Evolutionary conservation across 2,888 invertebrate genomes (phyloP).

Genomic region (Epiperipatus broadwayi): DNA sequence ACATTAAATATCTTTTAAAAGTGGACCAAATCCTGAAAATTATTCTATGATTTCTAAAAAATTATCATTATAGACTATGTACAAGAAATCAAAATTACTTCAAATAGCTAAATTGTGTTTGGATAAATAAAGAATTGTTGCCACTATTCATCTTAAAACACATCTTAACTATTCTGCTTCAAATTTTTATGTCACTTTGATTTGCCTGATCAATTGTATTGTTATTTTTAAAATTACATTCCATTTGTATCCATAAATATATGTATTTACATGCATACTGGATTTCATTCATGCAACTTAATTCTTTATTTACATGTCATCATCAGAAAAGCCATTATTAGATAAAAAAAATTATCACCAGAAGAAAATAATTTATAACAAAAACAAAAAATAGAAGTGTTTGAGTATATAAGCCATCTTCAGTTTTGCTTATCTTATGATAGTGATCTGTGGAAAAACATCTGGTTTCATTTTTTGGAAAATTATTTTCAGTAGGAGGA

Average conservation of each 20-base stretch:
- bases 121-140: conserved; percentile 14
- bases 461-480: no score
- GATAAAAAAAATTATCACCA: not conserved
- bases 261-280: no score
- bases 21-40: conserved; percentile 13
- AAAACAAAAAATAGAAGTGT: not conserved
- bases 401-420: conserved; percentile 7
- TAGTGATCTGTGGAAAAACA: no score
- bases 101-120: conserved; percentile 15
- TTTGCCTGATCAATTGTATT: not conserved
- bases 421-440: no score
- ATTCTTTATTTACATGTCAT: no score
- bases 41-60: conserved; percentile 16
- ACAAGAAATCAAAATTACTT: conserved; percentile 11
- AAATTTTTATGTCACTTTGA: not conserved
- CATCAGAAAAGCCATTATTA: no score
- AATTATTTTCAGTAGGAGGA: no score
- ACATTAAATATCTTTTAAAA: conserved; percentile 12
- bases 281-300: no score
- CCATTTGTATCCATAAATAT: not conserved
- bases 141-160: conserved; percentile 12
- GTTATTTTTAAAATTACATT: not conserved
- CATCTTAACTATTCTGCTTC: not conserved
- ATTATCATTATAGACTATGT: conserved; percentile 14
- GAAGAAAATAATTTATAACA: conserved; percentile 3